phyloP scores from a whole-genome alignment of 2,113 vertebrate species.

The Carettochelys insculpta region DNA sequence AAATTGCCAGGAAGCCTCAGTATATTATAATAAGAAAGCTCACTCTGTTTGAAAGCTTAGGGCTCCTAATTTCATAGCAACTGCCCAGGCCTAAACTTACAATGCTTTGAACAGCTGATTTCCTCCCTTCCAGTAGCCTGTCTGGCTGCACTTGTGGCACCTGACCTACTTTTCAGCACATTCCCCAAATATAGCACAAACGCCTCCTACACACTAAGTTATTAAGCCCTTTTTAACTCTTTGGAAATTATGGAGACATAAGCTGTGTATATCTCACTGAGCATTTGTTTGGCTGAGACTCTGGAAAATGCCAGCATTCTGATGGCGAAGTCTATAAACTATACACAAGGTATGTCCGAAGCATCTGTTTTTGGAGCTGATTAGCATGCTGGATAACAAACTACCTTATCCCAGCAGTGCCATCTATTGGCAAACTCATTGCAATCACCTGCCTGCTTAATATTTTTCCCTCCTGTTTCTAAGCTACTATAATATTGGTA shows the following conservation, averaged over 20 bases:
- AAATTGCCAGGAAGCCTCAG: neutral
- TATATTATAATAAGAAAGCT: neutral
- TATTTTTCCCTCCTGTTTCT: rapidly evolving
- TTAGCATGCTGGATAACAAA: rapidly evolving
- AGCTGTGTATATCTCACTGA: neutral
- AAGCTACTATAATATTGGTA: rapidly evolving
- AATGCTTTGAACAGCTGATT: neutral
- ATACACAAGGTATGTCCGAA: neutral
- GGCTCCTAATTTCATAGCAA: neutral
- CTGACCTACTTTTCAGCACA: conserved; percentile 28
- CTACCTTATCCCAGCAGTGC: neutral
- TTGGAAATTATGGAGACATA: neutral
- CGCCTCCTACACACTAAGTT: neutral
- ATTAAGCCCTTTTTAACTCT: neutral
- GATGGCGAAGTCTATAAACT: neutral
- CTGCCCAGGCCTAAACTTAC: neutral
- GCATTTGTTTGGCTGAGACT: neutral
- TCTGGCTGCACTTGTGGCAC: neutral
- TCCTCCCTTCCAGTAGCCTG: neutral
- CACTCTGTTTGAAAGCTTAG: neutral
- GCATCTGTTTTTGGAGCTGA: neutral
- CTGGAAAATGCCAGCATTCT: neutral
- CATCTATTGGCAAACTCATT: rapidly evolving
- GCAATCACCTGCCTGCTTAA: rapidly evolving
- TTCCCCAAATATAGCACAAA: neutral